phyloP scores from a whole-genome alignment of 2,797 vertebrate genomes.

The Orestias chungarensis region DNA sequence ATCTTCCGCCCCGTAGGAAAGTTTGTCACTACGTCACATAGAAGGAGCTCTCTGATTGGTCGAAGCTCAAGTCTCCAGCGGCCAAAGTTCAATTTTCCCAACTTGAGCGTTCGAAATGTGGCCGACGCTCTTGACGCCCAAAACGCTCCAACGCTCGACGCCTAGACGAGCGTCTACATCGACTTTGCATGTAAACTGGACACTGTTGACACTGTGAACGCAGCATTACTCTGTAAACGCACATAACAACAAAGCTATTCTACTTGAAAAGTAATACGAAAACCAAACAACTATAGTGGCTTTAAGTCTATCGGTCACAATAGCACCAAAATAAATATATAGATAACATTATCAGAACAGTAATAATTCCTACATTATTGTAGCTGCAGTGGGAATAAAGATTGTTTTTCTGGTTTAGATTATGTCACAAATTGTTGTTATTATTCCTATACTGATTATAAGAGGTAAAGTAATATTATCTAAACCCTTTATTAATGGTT shows the following conservation, averaged over 20 bases:
- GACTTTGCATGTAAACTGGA: too few species aligned
- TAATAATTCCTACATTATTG: neutral
- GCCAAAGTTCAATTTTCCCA: too few species aligned
- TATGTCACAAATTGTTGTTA: neutral
- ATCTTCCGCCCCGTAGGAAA: too few species aligned
- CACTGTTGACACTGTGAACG: too few species aligned
- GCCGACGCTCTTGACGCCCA: too few species aligned
- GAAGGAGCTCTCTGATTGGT: too few species aligned
- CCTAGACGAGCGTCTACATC: too few species aligned
- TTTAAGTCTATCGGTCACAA: neutral
- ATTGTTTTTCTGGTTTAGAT: neutral
- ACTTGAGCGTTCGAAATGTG: too few species aligned
- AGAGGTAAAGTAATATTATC: neutral
- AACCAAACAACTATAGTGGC: neutral
- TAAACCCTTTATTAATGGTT: neutral
- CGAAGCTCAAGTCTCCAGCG: too few species aligned
- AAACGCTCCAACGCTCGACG: too few species aligned
- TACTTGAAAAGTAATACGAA: neutral
- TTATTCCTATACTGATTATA: neutral
- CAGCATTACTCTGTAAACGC: neutral
- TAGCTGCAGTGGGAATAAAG: neutral
- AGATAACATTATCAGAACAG: neutral
- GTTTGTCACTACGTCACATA: too few species aligned
- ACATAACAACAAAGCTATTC: neutral
- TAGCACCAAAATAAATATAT: neutral